Evolutionary conservation across 2,113 vertebrate genomes (phyloP).

Genomic region (Pterophyllum scalare): DNA sequence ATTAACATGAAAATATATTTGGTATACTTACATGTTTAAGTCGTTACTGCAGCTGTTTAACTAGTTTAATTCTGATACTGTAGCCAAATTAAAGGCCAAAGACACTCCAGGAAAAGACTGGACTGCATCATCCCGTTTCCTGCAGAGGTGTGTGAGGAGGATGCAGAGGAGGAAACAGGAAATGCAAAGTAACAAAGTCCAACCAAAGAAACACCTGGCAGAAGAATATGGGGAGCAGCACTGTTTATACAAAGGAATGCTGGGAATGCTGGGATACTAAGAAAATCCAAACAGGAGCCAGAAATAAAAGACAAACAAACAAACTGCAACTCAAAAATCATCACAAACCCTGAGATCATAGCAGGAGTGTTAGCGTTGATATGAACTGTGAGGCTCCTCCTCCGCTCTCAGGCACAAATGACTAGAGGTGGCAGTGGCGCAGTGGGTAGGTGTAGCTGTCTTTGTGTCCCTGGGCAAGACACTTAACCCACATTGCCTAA

Average conservation of each 20-base stretch:
- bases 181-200: rapidly evolving
- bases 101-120: background rate
- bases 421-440: no score
- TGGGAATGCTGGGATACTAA: rapidly evolving
- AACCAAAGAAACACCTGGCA: background rate
- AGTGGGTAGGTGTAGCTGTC: no score
- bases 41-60: background rate
- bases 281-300: background rate
- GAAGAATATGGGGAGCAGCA: background rate
- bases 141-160: background rate
- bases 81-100: background rate
- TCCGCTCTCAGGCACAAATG: background rate
- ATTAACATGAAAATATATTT: no score
- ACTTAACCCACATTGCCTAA: no score
- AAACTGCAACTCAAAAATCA: background rate
- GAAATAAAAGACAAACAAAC: background rate
- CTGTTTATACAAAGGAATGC: background rate
- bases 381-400: no score
- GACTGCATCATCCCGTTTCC: background rate
- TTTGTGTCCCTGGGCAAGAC: no score
- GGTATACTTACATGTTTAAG: background rate
- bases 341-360: no score
- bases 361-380: no score
- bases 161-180: background rate
- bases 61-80: rapidly evolving